Evolutionary conservation across 2,797 vertebrate species (phyloP), one percentile per base, ranked within the genome.

Genomic region (Mormyrus hasselquistii): DNA sequence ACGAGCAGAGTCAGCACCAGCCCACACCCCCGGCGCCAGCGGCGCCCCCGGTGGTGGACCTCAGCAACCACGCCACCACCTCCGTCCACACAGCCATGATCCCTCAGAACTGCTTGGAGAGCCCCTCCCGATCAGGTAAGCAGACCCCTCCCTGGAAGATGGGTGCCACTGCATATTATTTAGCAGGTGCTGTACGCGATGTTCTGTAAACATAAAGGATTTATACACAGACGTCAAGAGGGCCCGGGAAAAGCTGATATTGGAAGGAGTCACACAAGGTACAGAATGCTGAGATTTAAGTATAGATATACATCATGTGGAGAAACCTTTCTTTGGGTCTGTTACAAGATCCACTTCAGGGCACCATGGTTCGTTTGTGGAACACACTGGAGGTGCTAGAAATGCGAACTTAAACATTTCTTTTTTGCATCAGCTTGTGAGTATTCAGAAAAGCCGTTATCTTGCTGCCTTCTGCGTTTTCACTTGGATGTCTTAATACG

Each of bases 51-150:
- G 97, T 98, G 94, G 96, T 98, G 92, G 97, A 99, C 95, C 97
- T 99, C 93, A 98, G 97, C 95, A 97, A 93, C 92, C 95, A 97
- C 57, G 96, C 97, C 87, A 96, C 97, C 92, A 96, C 96, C 88
- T 97, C 97, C 0, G 92, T 96, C 82, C 97, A 97, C 92, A 94
- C 96, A 0, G 95, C 93, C 93, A 93, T 97, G 95, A 94, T 94
- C 22, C 94, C 96, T 29, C 97, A 97, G 89, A 97, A 94, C 94
- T 97, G 97, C 94, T 95, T 97, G 92, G 97, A 95, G 94, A 98
- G 96, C 94, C 96, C 98, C 1, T 93, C 94, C 95, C 94, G 96
- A 94, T 93, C 97, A 98, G 97, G 98, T 99, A 97, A 93, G 19
- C 4, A 34, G 4, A 52, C 41, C 79, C 76, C 9, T 25, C 52